phyloP scores from a whole-genome alignment of 2,797 vertebrate genomes.

The Catostomus latipinnis region DNA sequence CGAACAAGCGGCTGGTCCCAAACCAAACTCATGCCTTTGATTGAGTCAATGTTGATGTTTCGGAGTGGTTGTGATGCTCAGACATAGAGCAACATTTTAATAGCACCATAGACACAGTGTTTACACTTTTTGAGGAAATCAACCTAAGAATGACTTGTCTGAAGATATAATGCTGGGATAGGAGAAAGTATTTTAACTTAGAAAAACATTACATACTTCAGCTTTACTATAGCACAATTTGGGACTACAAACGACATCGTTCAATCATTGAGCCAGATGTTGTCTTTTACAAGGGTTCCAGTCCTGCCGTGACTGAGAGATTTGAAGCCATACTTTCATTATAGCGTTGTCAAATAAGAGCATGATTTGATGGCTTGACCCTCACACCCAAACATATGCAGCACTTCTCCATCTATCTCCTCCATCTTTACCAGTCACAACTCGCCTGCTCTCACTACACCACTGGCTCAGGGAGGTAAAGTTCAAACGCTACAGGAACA shows the following conservation, averaged over 20 bases:
- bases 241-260: neutral
- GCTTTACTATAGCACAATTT: neutral
- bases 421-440: slow-evolving; percentile 33
- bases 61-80: too few relatives aligned
- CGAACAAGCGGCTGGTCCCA: too few relatives aligned
- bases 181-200: neutral
- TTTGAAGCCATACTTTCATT: slow-evolving; percentile 38
- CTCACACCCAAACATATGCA: slow-evolving; percentile 35
- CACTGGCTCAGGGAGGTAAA: slow-evolving; percentile 26
- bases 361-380: slow-evolving; percentile 23
- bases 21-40: too few relatives aligned
- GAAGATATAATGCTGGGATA: neutral
- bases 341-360: slow-evolving; percentile 34
- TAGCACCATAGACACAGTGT: too few relatives aligned
- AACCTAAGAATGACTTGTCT: too few relatives aligned
- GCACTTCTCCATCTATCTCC: slow-evolving; percentile 7
- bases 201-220: too few relatives aligned
- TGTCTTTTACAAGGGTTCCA: slow-evolving; percentile 24
- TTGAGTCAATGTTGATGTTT: too few relatives aligned
- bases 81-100: too few relatives aligned
- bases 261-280: neutral
- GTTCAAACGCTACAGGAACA: slow-evolving; percentile 37
- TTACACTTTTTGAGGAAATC: too few relatives aligned
- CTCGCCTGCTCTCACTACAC: slow-evolving; percentile 27
- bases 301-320: neutral